These are phyloP conservation scores for Dendrolimus pini DNA, from an alignment of 2,888 invertebrate species.

Conservation along the genomic window DNA sequence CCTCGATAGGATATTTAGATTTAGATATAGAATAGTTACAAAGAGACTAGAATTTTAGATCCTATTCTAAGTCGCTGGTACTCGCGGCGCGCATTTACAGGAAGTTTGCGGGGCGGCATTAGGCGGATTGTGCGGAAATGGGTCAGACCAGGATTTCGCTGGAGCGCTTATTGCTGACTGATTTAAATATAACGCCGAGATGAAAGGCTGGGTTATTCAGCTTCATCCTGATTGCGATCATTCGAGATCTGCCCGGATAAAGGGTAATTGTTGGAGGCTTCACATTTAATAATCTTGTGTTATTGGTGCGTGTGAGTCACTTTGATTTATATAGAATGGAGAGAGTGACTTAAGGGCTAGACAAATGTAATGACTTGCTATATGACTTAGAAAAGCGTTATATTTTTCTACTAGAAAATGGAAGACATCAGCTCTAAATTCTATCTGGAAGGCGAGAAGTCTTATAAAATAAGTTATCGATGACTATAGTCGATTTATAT, in stretches of 20 bases:
- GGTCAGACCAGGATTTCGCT: constrained; percentile 68
- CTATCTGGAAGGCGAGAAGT: too few species aligned
- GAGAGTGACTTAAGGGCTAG: too few species aligned
- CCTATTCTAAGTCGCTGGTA: constrained; percentile 22
- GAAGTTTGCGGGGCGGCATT: constrained; percentile 51
- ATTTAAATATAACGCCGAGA: constrained; percentile 65
- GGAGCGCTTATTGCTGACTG: constrained; percentile 51
- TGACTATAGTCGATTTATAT: too few species aligned
- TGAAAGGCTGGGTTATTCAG: constrained; percentile 22
- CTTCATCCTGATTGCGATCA: constrained; percentile 12
- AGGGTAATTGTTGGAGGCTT: background rate
- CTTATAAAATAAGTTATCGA: too few species aligned
- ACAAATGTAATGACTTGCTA: too few species aligned
- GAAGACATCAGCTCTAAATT: too few species aligned
- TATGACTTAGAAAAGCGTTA: too few species aligned
- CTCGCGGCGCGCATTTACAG: constrained; percentile 20
- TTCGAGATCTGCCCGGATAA: background rate
- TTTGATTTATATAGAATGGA: background rate
- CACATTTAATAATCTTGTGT: background rate
- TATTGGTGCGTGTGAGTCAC: background rate
- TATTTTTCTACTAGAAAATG: too few species aligned
- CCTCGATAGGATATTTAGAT: too few species aligned
- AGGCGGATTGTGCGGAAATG: constrained; percentile 65
- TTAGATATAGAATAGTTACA: too few species aligned
- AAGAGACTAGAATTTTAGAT: too few species aligned